These are phyloP conservation scores for Caenorhabditis elegans DNA, from an alignment of 1,140 invertebrate genomes.

Conservation along the genomic window WBcel235 BX284606.5:5441001-5441500, in stretches of 20 bases:
- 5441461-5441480: conserved; percentile 42
- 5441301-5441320: conserved; percentile 46
- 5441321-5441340: conserved; percentile 44
- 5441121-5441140: background rate
- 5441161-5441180: too few species aligned
- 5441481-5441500: background rate
- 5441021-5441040: too few species aligned
- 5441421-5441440: conserved; percentile 34
- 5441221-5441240: conserved; percentile 56
- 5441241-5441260: conserved; percentile 52
- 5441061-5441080: too few species aligned
- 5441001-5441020: too few species aligned
- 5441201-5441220: background rate
- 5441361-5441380: conserved; percentile 41
- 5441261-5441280: conserved; percentile 50
- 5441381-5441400: background rate
- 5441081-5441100: too few species aligned
- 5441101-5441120: too few species aligned
- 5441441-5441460: conserved; percentile 37
- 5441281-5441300: conserved; percentile 29
- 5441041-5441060: too few species aligned
- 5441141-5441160: too few species aligned
- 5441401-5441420: background rate
- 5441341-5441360: conserved; percentile 41
- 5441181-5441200: conserved; percentile 41